Percentiles rank a stretch among this genome's conserved stretches.
Conservation (phyloP, 1,140 invertebrate species). For the Aphis gossypii region DNA sequence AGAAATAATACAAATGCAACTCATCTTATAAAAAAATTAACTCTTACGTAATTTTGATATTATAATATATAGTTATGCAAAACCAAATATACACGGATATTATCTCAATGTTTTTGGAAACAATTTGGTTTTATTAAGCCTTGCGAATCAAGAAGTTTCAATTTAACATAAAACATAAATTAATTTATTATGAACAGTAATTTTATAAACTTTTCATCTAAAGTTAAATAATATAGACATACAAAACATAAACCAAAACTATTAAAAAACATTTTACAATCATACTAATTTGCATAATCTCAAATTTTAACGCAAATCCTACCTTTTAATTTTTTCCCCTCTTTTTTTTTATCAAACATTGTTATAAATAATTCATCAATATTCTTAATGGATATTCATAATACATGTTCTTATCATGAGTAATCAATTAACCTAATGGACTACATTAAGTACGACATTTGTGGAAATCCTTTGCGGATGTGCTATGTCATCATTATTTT, state of each 20-base stretch:
- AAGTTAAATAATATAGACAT: background rate
- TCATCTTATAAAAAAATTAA: background rate
- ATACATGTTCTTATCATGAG: constrained; percentile 36
- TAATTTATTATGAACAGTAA: background rate
- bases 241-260: background rate
- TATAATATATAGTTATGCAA: background rate
- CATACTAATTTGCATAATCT: constrained; percentile 29
- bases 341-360: background rate
- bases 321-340: constrained; percentile 16
- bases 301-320: background rate
- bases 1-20: too few relatives aligned
- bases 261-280: constrained; percentile 27
- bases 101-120: background rate
- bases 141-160: background rate
- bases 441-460: constrained; percentile 29
- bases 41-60: background rate
- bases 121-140: background rate
- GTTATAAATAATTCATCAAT: constrained; percentile 42
- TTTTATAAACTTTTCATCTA: background rate
- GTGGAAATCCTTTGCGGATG: background rate
- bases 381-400: constrained; percentile 33
- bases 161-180: background rate
- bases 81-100: background rate
- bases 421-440: constrained; percentile 39
- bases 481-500: background rate